Base-by-base conservation (phyloP, 2,888 invertebrate genomes). In the Nemotelus nigrinus region DNA sequence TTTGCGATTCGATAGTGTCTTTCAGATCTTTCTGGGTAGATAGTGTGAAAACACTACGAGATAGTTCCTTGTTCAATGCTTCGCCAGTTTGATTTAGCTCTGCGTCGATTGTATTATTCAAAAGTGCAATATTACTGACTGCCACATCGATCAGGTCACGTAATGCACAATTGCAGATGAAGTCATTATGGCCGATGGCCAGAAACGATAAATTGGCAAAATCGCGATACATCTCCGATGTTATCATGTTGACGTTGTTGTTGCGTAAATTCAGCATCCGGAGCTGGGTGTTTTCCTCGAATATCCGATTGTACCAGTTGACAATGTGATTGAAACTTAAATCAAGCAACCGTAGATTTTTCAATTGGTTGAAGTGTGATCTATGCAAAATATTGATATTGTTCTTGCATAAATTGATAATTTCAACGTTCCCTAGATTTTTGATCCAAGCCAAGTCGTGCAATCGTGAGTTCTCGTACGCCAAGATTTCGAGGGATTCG, bases 141-240 rank as follows among this genome's bases (percentile, higher is more conserved):
- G 85, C 85, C 41, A 85, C 81, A 55, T 89, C 88, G 53, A 89
- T 87, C 6, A 91, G 84, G n/a, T 90, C 88, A 77, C 89, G 87
- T 0, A 89, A 83, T 2, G 88, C 84, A 78, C 92, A 91, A 74
- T 89, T 90, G 82, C 93, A 93, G 0, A 90, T 85, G 41, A 92
- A 88, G 5, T 88, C 88, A 82, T 93, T 93, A 0, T 87, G 87
- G 0, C 89, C 88, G 0, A 93, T 72, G 0, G 88, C 88, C 0
- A 92, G 79, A 77, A 88, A 89, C 0, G 86, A 82, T 0, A 91
- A 78, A 0, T 84, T 81, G 0, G 85, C 82, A 4, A 92, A 86
- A 80, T 92, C 92, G 10, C 84, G 80, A 0, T 90, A 82, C 90
- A 92, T 92, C 55, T 88, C 88, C 10, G 86, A 84, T 0, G 90